A percentile compares a stretch with the other conserved stretches of the same genome.
phyloP scores from a whole-genome alignment of 2,113 vertebrate genomes.

The Cephalopterus ornatus region DNA sequence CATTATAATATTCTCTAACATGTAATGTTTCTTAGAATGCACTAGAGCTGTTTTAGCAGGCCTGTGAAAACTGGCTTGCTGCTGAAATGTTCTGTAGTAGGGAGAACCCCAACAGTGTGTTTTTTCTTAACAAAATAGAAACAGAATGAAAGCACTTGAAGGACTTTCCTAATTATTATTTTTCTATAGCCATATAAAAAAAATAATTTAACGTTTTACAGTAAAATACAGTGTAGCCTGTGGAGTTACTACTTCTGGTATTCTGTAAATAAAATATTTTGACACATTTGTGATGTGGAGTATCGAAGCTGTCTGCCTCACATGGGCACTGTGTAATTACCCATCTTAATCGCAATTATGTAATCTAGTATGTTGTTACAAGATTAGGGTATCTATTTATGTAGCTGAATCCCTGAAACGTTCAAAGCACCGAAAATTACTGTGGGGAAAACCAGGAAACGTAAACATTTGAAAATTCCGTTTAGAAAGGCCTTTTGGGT shows the following conservation, averaged over 20 bases:
- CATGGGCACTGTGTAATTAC: constrained; percentile 55
- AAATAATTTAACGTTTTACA: not conserved
- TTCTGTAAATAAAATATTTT: constrained; percentile 64
- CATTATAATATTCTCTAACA: not conserved
- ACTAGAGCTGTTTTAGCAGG: not conserved
- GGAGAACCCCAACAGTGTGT: not conserved
- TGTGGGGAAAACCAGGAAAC: not conserved
- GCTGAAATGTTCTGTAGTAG: not conserved
- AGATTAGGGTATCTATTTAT: constrained; percentile 50
- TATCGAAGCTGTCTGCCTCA: constrained; percentile 35
- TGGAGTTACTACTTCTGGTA: constrained; percentile 13
- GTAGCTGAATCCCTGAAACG: constrained; percentile 36
- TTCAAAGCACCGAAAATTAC: constrained; percentile 14
- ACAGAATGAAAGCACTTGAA: not conserved
- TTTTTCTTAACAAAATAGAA: not conserved
- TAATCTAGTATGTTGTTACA: constrained; percentile 52
- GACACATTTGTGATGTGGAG: constrained; percentile 27
- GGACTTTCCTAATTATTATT: constrained; percentile 5
- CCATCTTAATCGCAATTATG: constrained; percentile 55
- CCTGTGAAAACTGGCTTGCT: not conserved
- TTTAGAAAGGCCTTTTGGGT: not conserved
- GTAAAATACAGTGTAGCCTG: not conserved
- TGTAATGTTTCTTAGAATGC: not conserved
- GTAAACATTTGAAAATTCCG: not conserved
- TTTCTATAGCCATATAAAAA: not conserved